phyloP scores from a whole-genome alignment of 1,140 invertebrate genomes.

The Aculops lycopersici region DNA sequence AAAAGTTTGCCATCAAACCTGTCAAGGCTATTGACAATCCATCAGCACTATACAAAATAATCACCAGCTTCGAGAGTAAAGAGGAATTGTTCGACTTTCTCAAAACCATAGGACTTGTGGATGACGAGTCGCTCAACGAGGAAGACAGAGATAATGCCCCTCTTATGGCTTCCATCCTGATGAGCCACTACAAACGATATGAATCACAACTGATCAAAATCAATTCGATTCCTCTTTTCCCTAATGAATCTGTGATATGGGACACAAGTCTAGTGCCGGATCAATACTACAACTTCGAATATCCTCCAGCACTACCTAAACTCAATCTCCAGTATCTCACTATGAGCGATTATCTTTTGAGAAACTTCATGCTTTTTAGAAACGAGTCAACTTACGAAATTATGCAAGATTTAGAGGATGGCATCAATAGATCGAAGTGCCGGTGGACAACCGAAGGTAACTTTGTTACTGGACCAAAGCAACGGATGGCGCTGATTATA shows the following conservation, averaged over 20 bases:
- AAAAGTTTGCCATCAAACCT: slow-evolving; percentile 60
- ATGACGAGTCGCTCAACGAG: background rate
- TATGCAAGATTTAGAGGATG: slow-evolving; percentile 87
- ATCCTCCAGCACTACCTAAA: slow-evolving; percentile 75
- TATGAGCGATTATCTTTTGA: slow-evolving; percentile 78
- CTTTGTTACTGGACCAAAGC: slow-evolving; percentile 89
- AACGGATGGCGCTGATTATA: slow-evolving; percentile 83
- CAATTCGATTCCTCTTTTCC: slow-evolving; percentile 93
- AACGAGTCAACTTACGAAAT: slow-evolving; percentile 97
- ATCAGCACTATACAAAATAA: slow-evolving; percentile 49
- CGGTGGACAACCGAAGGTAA: slow-evolving; percentile 48
- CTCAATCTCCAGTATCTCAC: slow-evolving; percentile 93
- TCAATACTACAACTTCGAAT: slow-evolving; percentile 81
- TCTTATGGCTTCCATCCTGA: slow-evolving; percentile 50
- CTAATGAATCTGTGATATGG: slow-evolving; percentile 93
- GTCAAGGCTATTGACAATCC: slow-evolving; percentile 72
- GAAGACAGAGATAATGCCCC: slow-evolving; percentile 23
- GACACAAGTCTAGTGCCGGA: slow-evolving; percentile 93
- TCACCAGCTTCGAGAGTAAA: slow-evolving; percentile 37
- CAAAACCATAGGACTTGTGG: slow-evolving; percentile 6
- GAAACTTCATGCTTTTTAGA: slow-evolving; percentile 91
- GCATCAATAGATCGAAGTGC: slow-evolving; percentile 62
- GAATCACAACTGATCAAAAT: slow-evolving; percentile 69
- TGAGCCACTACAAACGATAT: slow-evolving; percentile 52
- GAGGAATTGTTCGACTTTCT: slow-evolving; percentile 50